Base-by-base conservation (phyloP, 2,113 vertebrate species). In the Ophiodon elongatus region DNA sequence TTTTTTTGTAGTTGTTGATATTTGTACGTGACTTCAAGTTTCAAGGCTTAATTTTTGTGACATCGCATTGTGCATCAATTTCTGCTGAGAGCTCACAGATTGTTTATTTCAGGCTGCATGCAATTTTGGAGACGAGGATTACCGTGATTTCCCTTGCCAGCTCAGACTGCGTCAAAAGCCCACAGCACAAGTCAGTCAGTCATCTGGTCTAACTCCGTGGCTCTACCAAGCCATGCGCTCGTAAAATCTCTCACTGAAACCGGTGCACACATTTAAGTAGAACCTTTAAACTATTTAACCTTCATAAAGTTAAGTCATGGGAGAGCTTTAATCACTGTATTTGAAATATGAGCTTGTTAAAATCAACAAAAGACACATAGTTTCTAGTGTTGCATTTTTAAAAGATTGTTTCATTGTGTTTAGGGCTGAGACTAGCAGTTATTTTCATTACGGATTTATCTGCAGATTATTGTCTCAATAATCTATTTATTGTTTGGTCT, bases 111-210 rank as follows among this genome's bases (percentile, higher is more conserved):
- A 27, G 6, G 25, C 62, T 10, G 56, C 21, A 50, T 64, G 37
- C 13, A 70, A 41, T 73, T 82, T 69, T 76, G 43, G 67, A 27
- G 23, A 41, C 54, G 27, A 45, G 69, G 82, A 80, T 83, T 89
- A 83, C 27, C 3, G 33, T 23, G 70, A 76, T 79, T 79, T 73
- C 76, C 39, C 41, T 50, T 60, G 72, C 19, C 73, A 35, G 29
- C 76, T 83, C 72, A 47, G 74, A 76, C 60, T 85, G 62, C 21
- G 19, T 82, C 83, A 76, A 39, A 73, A 79, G 60, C 56, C 25
- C 29, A 78, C 39, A 60, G 68, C 67, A 62, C 25, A 33, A 76
- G 50, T 68, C 82, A 63, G 67, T 62, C 73, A 33, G 79, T 85
- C 72, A 54, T 80, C 50, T 72, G 59, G 45, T 23, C 23, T 59